phyloP scores from a whole-genome alignment of 2,797 vertebrate genomes.

The Mallotus villosus region DNA sequence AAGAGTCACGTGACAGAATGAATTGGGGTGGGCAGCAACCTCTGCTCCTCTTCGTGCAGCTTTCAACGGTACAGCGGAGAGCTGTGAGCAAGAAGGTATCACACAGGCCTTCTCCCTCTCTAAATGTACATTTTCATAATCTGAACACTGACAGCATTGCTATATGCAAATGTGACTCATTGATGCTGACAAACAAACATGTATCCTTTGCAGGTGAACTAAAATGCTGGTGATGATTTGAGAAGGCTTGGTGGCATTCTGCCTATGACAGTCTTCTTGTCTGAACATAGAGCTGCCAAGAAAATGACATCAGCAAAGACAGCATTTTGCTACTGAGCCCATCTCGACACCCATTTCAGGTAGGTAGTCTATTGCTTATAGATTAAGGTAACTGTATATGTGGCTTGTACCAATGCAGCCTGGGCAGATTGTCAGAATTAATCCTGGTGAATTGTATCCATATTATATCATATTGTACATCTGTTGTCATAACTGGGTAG shows the following conservation, averaged over 20 bases:
- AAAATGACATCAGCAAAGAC: conserved; percentile 53
- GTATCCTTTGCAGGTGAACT: conserved; percentile 40
- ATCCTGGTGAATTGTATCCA: too few species aligned
- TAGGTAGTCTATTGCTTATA: conserved; percentile 59
- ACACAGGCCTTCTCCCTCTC: conserved; percentile 52
- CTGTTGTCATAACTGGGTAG: not conserved
- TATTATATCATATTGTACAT: not conserved
- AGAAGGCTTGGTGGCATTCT: conserved; percentile 52
- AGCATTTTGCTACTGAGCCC: conserved; percentile 36
- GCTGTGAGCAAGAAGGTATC: conserved; percentile 48
- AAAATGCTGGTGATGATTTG: conserved; percentile 34
- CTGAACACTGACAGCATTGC: conserved; percentile 27
- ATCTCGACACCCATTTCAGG: conserved; percentile 50
- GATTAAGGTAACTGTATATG: not conserved
- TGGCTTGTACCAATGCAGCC: not conserved
- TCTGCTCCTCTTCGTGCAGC: conserved; percentile 53
- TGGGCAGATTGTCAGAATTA: not conserved
- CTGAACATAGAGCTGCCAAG: conserved; percentile 41
- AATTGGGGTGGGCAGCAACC: conserved; percentile 67
- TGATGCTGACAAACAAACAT: conserved; percentile 53
- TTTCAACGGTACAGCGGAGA: conserved; percentile 55
- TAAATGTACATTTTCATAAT: conserved; percentile 37
- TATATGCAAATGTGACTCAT: conserved; percentile 50
- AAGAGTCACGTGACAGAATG: conserved; percentile 68
- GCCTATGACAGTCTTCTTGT: conserved; percentile 49